Percentiles rank a stretch among this genome's conserved stretches.
Evolutionary conservation across 2,888 invertebrate genomes (phyloP).

Genomic region (Oxycera nigricornis): DNA sequence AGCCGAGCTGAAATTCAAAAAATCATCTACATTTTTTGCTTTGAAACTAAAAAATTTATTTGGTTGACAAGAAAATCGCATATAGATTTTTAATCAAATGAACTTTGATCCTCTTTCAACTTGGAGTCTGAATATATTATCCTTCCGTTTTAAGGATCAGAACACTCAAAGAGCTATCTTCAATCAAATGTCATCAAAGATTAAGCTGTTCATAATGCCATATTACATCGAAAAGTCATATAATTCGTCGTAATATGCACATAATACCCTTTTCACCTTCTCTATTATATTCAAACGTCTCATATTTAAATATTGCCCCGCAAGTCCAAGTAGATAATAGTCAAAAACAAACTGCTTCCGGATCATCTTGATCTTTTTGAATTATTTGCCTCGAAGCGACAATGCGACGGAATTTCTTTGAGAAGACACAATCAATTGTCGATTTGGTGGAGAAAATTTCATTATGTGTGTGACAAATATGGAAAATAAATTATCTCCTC

Average conservation of each 20-base stretch:
- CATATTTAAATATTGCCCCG: background rate
- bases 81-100: too few relatives aligned
- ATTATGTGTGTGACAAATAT: conserved; percentile 28
- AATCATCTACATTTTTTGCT: too few relatives aligned
- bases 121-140: too few relatives aligned
- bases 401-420: background rate
- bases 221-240: too few relatives aligned
- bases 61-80: too few relatives aligned
- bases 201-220: too few relatives aligned
- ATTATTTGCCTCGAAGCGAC: background rate
- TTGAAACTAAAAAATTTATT: too few relatives aligned
- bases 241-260: background rate
- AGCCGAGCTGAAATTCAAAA: too few relatives aligned
- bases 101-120: too few relatives aligned
- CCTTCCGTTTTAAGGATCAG: too few relatives aligned
- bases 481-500: conserved; percentile 9
- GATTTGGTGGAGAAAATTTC: conserved; percentile 24
- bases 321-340: background rate
- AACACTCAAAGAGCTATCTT: too few relatives aligned
- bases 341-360: conserved; percentile 18
- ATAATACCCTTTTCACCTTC: background rate
- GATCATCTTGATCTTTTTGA: conserved; percentile 3
- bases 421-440: conserved; percentile 25
- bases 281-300: background rate
- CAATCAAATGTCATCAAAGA: too few relatives aligned